phyloP scores from a whole-genome alignment of 2,797 vertebrate species.

The Malurus splendens region DNA sequence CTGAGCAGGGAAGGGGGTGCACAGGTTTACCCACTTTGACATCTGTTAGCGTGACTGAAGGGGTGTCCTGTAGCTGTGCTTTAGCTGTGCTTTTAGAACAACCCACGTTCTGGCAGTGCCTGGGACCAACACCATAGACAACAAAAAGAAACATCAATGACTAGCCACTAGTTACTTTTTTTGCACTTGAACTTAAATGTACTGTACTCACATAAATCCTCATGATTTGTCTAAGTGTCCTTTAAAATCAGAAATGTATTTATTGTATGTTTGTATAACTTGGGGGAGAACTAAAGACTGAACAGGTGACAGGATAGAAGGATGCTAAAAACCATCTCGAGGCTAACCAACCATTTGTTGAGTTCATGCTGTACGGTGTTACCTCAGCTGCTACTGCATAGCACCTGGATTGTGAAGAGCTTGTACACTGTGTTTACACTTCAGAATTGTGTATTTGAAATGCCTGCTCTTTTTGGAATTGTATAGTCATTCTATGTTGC shows the following conservation, averaged over 20 bases:
- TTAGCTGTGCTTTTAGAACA: constrained; percentile 28
- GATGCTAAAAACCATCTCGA: constrained; percentile 38
- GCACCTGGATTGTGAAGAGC: constrained; percentile 50
- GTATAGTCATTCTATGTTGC: constrained; percentile 56
- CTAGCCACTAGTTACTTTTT: constrained; percentile 68
- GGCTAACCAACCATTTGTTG: constrained; percentile 5
- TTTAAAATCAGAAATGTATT: constrained; percentile 75
- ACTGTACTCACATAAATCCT: constrained; percentile 73
- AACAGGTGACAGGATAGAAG: constrained; percentile 36
- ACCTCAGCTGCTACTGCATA: constrained; percentile 59
- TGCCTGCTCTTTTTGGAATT: constrained; percentile 68
- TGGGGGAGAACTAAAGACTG: constrained; percentile 23
- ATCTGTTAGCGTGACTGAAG: neutral
- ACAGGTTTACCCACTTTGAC: neutral
- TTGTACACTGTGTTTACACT: constrained; percentile 69
- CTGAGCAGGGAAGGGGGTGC: neutral
- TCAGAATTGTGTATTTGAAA: constrained; percentile 58
- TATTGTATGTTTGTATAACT: constrained; percentile 69
- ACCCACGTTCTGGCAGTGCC: constrained; percentile 1
- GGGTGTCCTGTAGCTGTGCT: neutral
- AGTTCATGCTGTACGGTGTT: constrained; percentile 6
- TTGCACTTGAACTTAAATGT: constrained; percentile 76
- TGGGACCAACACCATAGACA: constrained; percentile 58
- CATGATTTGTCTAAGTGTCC: constrained; percentile 78
- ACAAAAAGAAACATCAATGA: constrained; percentile 27